Evolutionary conservation across 2,888 invertebrate species (phyloP), one percentile per base, ranked within the genome.

Genomic region (Euclidia mi): DNA sequence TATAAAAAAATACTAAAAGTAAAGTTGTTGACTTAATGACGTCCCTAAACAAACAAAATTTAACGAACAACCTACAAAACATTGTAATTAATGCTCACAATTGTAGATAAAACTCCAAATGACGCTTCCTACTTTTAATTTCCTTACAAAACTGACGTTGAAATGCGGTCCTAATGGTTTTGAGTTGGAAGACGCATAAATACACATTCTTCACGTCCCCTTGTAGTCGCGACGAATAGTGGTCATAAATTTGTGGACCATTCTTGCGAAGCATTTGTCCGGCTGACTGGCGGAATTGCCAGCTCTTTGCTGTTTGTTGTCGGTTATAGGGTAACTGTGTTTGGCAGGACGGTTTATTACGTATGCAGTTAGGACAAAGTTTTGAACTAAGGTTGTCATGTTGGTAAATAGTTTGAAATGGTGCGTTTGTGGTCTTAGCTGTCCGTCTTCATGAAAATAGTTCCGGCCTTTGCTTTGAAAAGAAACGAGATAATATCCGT

Each of bases 231-330:
- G 87, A 90, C 88, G 81, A 83, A 90, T 90, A 76, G 83, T 70
- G 68, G 79, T 69, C 74, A 87, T 90, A 89, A 89, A 90, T 90
- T 82, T 68, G 66, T 68, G 76, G 81, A 71, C 87, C 85, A 85
- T 86, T 87, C 89, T 87, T 80, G 84, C 71, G 78, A 76, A 81
- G 81, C 88, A 89, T 89, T 89, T 89, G 90, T 89, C 88, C 86
- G 66, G 78, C 79, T 83, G 85, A 87, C 85, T 74, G 58, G 14
- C 50, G 61, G 55, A 74, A 72, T 74, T 71, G 64, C 61, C 52
- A 49, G 61, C 56, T 64, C 67, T 45, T 87, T 77, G 78, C 80
- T 78, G 78, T 81, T 79, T 80, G 78, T 76, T 75, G 70, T 74
- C 55, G 72, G 76, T 73, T 68, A 65, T 67, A 56, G 65, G 43